Evolutionary conservation across 2,888 invertebrate species (phyloP).

Genomic region (Athrips mouffetella): DNA sequence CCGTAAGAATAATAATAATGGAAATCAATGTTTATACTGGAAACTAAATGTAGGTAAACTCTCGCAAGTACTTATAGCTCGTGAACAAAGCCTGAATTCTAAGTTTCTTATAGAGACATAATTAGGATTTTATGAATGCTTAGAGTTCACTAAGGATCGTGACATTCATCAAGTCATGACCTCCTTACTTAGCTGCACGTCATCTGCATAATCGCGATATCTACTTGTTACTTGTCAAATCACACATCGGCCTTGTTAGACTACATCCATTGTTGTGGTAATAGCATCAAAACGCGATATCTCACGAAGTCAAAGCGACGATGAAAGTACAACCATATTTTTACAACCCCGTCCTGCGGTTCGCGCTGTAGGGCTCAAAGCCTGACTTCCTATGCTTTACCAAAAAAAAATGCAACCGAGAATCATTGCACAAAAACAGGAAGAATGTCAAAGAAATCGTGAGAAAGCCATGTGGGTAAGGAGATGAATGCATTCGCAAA

Average conservation of each 20-base stretch:
- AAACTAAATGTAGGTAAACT: too few relatives aligned
- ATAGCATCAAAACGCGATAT: neutral
- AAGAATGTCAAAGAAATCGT: slow-evolving; percentile 42
- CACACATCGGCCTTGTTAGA: slow-evolving; percentile 42
- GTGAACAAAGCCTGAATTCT: too few relatives aligned
- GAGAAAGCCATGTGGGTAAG: slow-evolving; percentile 43
- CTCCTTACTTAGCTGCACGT: slow-evolving; percentile 19
- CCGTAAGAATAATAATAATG: too few relatives aligned
- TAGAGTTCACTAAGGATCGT: slow-evolving; percentile 15
- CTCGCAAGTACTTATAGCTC: too few relatives aligned
- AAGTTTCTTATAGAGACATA: neutral
- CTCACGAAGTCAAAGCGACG: neutral
- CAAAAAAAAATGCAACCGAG: neutral
- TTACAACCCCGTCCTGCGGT: too few relatives aligned
- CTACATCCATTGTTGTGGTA: slow-evolving; percentile 32
- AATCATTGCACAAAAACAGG: slow-evolving; percentile 9
- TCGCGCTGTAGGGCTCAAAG: too few relatives aligned
- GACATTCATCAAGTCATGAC: slow-evolving; percentile 18
- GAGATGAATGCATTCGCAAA: slow-evolving; percentile 27
- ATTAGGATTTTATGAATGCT: neutral
- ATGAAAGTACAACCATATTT: neutral
- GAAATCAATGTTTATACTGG: too few relatives aligned
- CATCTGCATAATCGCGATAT: slow-evolving; percentile 32
- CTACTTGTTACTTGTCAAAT: slow-evolving; percentile 41
- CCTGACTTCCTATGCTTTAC: neutral